Conservation (phyloP, 2,888 invertebrate genomes). For the Scrobipalpa atriplicella region DNA sequence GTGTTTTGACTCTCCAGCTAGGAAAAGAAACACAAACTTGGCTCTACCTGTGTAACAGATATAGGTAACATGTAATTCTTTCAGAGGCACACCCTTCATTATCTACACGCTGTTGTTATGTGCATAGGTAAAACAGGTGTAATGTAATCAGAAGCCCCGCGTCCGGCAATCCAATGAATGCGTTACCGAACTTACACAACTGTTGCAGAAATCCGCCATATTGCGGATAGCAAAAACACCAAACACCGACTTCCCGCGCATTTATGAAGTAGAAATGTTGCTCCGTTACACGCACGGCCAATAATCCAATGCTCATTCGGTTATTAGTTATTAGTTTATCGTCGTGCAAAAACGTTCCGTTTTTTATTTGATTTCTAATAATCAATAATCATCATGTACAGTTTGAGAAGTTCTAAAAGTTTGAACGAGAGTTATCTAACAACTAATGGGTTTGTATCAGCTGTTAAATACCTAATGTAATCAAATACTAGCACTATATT, state of each 20-base stretch:
- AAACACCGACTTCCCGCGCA: constrained; percentile 11
- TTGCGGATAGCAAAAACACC: constrained; percentile 19
- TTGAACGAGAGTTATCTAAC: neutral
- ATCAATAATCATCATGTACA: neutral
- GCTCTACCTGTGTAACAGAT: too few species aligned
- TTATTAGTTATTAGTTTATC: constrained; percentile 6
- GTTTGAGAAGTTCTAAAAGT: neutral
- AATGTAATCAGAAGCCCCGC: neutral
- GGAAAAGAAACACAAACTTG: too few species aligned
- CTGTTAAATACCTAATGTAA: neutral
- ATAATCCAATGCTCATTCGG: neutral
- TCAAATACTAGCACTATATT: neutral
- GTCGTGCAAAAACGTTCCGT: constrained; percentile 1
- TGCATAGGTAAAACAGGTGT: neutral
- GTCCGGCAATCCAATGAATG: constrained; percentile 13
- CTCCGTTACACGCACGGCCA: neutral
- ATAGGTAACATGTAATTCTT: neutral
- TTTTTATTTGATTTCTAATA: neutral
- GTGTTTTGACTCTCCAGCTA: too few species aligned
- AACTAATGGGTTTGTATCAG: constrained; percentile 1
- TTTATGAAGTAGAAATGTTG: neutral
- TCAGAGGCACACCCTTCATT: neutral
- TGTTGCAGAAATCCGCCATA: constrained; percentile 10
- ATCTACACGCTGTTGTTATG: neutral
- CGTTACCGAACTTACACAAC: constrained; percentile 19